Percentiles rank a stretch among this genome's conserved stretches.
These are phyloP conservation scores for Eidolon dupreanum DNA, from an alignment of 2,797 vertebrate genomes.

Conservation along the genomic window DNA sequence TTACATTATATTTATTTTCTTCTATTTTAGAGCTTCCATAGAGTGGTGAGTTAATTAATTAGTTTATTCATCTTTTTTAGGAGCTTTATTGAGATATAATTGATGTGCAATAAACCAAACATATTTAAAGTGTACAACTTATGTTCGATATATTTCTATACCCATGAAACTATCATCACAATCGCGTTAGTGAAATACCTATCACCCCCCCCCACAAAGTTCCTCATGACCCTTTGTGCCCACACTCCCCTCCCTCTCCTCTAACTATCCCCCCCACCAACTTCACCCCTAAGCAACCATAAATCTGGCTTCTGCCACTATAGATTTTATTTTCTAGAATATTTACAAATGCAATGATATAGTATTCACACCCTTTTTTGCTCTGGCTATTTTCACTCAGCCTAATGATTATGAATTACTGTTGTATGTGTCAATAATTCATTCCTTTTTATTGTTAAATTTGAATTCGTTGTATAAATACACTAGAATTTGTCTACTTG, in stretches of 20 bases:
- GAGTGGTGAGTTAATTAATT: not conserved
- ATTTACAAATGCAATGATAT: not conserved
- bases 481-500: not conserved
- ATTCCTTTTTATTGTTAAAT: not conserved
- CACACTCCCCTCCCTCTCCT: not conserved
- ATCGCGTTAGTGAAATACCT: not conserved
- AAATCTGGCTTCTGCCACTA: not conserved
- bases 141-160: not conserved
- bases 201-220: not conserved
- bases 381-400: not conserved
- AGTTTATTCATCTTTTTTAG: not conserved
- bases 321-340: not conserved
- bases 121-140: not conserved
- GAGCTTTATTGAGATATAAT: not conserved
- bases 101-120: not conserved
- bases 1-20: not conserved
- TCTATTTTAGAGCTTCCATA: not conserved
- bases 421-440: not conserved
- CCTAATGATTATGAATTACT: slow-evolving; percentile 19
- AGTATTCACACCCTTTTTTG: not conserved
- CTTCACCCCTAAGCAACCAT: not conserved
- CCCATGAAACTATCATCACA: not conserved
- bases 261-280: too few species aligned
- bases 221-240: not conserved
- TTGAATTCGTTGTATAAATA: not conserved